Evolutionary conservation across 2,113 vertebrate genomes (phyloP), one percentile per base, ranked within the genome.

Genomic region (Himantopus leucocephalus): DNA sequence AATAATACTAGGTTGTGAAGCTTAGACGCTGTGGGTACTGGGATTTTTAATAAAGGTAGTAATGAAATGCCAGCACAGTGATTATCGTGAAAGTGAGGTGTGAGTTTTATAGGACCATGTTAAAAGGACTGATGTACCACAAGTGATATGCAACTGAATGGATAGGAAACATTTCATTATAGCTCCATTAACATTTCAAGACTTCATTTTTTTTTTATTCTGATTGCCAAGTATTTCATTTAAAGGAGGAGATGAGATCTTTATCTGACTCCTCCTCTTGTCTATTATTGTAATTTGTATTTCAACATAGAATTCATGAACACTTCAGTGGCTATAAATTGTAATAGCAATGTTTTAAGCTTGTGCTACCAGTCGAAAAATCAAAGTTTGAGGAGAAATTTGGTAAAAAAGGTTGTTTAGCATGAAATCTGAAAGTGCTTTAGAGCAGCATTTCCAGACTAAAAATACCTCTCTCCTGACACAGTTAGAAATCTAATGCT

Each of bases 371-470:
- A 80, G 22, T 83, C 77, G 59, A 97, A 89, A 83, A 95, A 79
- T 74, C 77, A 63, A 78, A 86, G 83, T 85, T 85, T 81, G 10
- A 76, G 66, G 72, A 89, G 19, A 92, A 94, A 75, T 80, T 62
- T 72, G 52, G 35, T 77, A 87, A 96, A 96, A 71, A 12, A 39
- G 53, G 35, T 67, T 93, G 60, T 73, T 91, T 68, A 94, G 79
- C 78, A 83, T 95, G 34, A 95, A 89, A 92, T 93, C 95, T 90
- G 47, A 62, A 73, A 88, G 17, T 85, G 50, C 72, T 93, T 56
- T 68, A 63, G 50, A 90, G 56, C 73, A 89, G 52, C 11, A 68
- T 75, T 94, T 85, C 39, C 47, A 64, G 66, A 52, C 84, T 91
- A 87, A 95, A 89, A 96, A 92, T 92, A 89, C 8, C 12, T 87